These are phyloP conservation scores for Rhingia rostrata DNA, from an alignment of 2,888 invertebrate genomes.

Conservation along the genomic window DNA sequence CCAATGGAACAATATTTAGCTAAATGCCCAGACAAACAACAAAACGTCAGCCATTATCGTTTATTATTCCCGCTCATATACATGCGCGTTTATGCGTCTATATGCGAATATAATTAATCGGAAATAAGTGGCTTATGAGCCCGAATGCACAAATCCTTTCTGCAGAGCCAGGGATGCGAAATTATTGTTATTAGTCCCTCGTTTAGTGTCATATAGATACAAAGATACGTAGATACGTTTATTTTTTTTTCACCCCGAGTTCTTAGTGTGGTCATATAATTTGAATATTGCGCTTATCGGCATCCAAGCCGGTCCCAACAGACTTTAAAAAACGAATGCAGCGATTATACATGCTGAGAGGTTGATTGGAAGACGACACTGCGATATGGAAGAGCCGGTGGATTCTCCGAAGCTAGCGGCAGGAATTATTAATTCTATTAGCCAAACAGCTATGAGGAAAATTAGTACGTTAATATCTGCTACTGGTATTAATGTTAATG, in stretches of 20 bases:
- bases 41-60: conserved; percentile 57
- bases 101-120: conserved; percentile 62
- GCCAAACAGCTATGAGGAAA: conserved; percentile 18
- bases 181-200: conserved; percentile 53
- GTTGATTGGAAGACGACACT: conserved; percentile 26
- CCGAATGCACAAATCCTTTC: conserved; percentile 41
- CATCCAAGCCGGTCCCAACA: not conserved
- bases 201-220: conserved; percentile 33
- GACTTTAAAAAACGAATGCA: conserved; percentile 6
- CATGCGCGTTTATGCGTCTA: conserved; percentile 32
- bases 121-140: conserved; percentile 61
- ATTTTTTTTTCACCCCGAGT: not conserved
- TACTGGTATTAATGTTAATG: conserved; percentile 39
- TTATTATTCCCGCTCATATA: conserved; percentile 33
- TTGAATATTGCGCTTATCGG: conserved; percentile 50
- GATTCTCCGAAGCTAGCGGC: conserved; percentile 7
- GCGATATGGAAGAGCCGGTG: not conserved
- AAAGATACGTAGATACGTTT: conserved; percentile 13
- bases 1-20: conserved; percentile 60
- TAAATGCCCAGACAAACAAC: conserved; percentile 47
- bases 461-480: conserved; percentile 31
- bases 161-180: conserved; percentile 36
- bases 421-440: conserved; percentile 32
- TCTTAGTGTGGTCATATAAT: conserved; percentile 18
- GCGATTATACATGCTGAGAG: conserved; percentile 26